These are phyloP conservation scores for Mesochorus sp. DNA, from an alignment of 2,888 invertebrate species.

Conservation along the genomic window DNA sequence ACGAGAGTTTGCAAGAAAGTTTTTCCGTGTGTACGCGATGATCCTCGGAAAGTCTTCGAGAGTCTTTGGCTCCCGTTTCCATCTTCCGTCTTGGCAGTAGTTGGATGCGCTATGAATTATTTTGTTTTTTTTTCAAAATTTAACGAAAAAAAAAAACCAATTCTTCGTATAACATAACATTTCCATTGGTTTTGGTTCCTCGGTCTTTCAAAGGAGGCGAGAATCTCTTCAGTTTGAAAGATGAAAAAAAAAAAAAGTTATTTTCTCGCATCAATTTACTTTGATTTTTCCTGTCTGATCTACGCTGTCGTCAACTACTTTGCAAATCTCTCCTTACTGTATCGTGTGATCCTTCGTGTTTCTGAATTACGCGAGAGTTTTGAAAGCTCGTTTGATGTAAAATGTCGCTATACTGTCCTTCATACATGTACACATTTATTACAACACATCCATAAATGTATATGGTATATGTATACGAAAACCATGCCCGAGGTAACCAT, in stretches of 20 bases:
- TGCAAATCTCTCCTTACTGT: neutral
- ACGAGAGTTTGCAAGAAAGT: conserved; percentile 61
- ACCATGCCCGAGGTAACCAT: conserved; percentile 57
- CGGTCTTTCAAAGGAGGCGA: neutral
- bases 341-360: neutral
- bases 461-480: neutral
- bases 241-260: neutral
- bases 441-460: neutral
- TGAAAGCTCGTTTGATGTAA: conserved; percentile 32
- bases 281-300: neutral
- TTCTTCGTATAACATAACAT: neutral
- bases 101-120: conserved; percentile 11
- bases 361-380: conserved; percentile 15
- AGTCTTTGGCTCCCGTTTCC: conserved; percentile 22
- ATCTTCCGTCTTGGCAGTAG: conserved; percentile 46
- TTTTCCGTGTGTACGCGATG: conserved; percentile 38
- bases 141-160: conserved; percentile 3
- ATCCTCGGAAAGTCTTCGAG: conserved; percentile 27
- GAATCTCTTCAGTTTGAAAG: too few relatives aligned
- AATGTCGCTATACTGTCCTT: conserved; percentile 3
- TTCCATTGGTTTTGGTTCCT: neutral
- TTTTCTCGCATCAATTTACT: neutral
- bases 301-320: neutral
- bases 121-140: conserved; percentile 21
- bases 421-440: neutral